Base-by-base conservation (phyloP, 2,113 vertebrate genomes). In the Edolisoma coerulescens region DNA sequence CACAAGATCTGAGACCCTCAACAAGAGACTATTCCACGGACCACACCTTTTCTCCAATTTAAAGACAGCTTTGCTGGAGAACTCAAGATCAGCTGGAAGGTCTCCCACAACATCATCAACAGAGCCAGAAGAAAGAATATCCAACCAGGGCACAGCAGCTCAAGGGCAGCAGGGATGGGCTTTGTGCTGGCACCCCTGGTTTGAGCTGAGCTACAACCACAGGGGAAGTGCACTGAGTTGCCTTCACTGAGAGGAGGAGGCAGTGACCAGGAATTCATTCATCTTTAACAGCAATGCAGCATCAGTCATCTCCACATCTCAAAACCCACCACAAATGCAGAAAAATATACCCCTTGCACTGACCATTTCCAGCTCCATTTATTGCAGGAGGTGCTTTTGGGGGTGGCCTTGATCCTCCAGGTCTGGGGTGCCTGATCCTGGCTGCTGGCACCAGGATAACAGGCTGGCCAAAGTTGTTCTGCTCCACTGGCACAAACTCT, bases 81-180 rank as follows among this genome's bases (percentile, higher is more conserved):
- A 69, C 37, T 68, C 53, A 69, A 52, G 79, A 69, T 26, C 10
- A n/a, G 18, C 42, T 68, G 65, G 47, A 84, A 19, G 16, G 3
- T 65, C 30, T 84, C 74, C 74, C 73, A 50, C 74, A 70, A 21
- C 27, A 53, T 92, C 63, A 41, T 30, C 84, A 68, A 33, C 18
- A 49, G 39, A 85, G 59, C 20, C 69, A 71, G 75, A 39, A 67
- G n/a, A 32, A 69, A 37, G 49, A 69, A 76, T 30, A 44, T 60
- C 45, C 79, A 39, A 44, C 53, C 44, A 37, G 30, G 27, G 24
- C 10, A 45, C 50, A 79, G 71, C 57, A 93, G 56, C 64, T 50
- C 35, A 6, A 21, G 35, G 35, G 11, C 50, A 92, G 49, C 12
- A 0, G 0, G 75, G 42, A 53, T 1, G 2, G 0, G 1, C 22